phyloP scores from a whole-genome alignment of 2,113 vertebrate species.

The Mugil cephalus region DNA sequence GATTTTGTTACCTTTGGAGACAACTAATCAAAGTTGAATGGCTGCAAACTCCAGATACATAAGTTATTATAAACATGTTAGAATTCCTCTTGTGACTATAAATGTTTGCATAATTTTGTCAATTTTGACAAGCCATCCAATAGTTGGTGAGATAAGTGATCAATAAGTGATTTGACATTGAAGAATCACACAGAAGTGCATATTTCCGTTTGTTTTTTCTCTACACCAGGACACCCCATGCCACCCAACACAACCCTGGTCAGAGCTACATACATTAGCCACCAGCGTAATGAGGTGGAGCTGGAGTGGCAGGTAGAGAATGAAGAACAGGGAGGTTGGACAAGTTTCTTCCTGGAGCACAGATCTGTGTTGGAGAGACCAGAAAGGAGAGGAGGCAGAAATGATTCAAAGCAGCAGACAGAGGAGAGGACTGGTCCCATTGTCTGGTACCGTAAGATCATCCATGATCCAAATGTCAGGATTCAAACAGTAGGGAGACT shows the following conservation, averaged over 20 bases:
- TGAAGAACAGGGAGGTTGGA: slow-evolving; percentile 73
- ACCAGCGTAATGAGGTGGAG: slow-evolving; percentile 86
- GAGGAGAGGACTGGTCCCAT: slow-evolving; percentile 10
- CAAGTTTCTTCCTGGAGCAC: slow-evolving; percentile 89
- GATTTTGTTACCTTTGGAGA: no score
- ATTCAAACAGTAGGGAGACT: slow-evolving; percentile 82
- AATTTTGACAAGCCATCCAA: no score
- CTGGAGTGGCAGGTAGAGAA: slow-evolving; percentile 86
- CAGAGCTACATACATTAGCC: slow-evolving; percentile 83
- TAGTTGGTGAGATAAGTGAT: no score
- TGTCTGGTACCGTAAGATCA: slow-evolving; percentile 85
- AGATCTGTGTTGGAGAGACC: slow-evolving; percentile 69
- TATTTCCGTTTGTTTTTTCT: not conserved
- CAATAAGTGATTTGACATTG: not conserved
- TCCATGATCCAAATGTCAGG: slow-evolving; percentile 83
- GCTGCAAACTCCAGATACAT: no score
- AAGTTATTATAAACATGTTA: no score
- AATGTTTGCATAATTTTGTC: no score
- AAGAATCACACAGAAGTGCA: not conserved
- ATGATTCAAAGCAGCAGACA: slow-evolving; percentile 1
- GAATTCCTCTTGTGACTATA: not conserved
- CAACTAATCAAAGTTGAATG: no score
- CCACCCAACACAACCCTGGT: slow-evolving; percentile 91
- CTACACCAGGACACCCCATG: slow-evolving; percentile 84
- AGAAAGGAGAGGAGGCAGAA: slow-evolving; percentile 19